These are phyloP conservation scores for Aphelocoma californica DNA, from an alignment of 2,797 vertebrate genomes.

Conservation along the genomic window DNA sequence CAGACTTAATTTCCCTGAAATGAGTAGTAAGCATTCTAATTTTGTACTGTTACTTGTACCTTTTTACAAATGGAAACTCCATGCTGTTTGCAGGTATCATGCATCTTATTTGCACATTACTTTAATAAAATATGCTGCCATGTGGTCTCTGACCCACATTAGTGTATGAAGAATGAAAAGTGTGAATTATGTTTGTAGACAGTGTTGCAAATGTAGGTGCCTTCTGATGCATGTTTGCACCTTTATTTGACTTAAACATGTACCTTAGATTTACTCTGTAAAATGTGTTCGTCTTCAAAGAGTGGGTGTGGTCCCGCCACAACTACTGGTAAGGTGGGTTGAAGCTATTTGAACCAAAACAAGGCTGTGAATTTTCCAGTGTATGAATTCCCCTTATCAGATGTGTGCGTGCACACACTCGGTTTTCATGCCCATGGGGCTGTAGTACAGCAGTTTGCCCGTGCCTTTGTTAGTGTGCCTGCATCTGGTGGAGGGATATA, in stretches of 20 bases:
- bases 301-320: neutral
- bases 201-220: neutral
- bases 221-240: neutral
- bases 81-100: conserved; percentile 70
- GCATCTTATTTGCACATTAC: conserved; percentile 84
- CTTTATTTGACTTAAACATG: neutral
- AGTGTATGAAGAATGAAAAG: neutral
- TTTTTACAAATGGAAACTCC: conserved; percentile 74
- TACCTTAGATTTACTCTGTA: neutral
- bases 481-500: neutral
- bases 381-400: neutral
- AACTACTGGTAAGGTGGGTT: neutral
- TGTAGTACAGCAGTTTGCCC: neutral
- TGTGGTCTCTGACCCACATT: conserved; percentile 68
- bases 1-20: conserved; percentile 77
- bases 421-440: neutral
- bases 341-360: neutral
- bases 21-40: conserved; percentile 76
- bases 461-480: neutral
- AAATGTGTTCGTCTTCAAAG: neutral
- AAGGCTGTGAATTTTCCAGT: neutral
- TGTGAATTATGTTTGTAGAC: neutral
- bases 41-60: conserved; percentile 67
- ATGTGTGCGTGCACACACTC: fast-evolving
- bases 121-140: conserved; percentile 83